Evolutionary conservation across 2,113 vertebrate species (phyloP).

Genomic region (Electrona antarctica): DNA sequence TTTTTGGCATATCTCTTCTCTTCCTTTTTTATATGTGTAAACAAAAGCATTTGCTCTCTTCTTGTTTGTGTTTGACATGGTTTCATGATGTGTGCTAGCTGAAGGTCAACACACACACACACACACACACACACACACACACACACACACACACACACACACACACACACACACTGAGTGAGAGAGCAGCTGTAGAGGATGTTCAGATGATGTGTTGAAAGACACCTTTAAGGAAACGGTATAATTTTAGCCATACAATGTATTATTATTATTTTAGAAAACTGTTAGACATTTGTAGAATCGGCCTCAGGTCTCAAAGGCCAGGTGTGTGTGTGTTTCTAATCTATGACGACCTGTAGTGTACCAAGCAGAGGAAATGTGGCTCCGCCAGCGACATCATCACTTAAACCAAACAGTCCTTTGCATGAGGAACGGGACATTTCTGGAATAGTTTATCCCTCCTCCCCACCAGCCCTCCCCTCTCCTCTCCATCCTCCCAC

Average conservation of each 20-base stretch:
- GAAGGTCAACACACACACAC: neutral
- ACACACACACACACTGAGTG: neutral
- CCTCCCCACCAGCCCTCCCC: no score
- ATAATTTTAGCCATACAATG: no score
- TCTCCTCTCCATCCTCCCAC: neutral
- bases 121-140: neutral
- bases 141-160: neutral
- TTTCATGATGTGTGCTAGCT: neutral
- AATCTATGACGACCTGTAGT: neutral
- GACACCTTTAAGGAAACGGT: no score
- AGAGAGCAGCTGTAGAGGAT: neutral
- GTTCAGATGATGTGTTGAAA: no score
- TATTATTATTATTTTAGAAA: no score
- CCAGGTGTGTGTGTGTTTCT: no score
- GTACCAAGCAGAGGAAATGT: conserved; percentile 50
- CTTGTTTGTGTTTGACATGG: no score
- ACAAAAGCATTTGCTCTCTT: no score
- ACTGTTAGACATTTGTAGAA: no score
- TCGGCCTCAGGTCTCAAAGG: no score
- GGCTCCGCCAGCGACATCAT: conserved; percentile 31
- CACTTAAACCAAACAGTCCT: conserved; percentile 59
- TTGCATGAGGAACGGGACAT: conserved; percentile 63
- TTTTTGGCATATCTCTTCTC: no score
- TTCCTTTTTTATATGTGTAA: no score
- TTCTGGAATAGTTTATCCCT: conserved; percentile 76